A percentile compares a stretch with the other conserved stretches of the same genome.
Evolutionary conservation across 2,113 vertebrate genomes (phyloP).

Genomic region (Cyphomyrus plagiostoma): DNA sequence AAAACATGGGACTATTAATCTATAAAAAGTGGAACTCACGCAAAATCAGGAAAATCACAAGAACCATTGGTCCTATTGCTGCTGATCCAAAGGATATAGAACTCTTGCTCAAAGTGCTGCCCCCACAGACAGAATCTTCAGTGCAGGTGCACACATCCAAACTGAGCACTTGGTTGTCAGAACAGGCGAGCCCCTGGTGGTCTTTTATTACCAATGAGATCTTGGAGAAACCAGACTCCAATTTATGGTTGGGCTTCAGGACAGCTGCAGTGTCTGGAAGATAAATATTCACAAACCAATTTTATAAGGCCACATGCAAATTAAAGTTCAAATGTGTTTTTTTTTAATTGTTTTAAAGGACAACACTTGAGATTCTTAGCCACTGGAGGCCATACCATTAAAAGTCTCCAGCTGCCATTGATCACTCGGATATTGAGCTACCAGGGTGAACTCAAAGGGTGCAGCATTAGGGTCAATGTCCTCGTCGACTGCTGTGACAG

Average conservation of each 20-base stretch:
- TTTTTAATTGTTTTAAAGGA: not conserved
- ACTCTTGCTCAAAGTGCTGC: too few species aligned
- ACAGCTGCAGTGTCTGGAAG: constrained; percentile 52
- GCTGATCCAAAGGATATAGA: not conserved
- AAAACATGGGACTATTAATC: not conserved
- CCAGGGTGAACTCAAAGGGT: constrained; percentile 70
- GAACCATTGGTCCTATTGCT: not conserved
- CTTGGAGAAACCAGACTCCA: constrained; percentile 45
- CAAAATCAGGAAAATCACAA: not conserved
- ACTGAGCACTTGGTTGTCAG: constrained; percentile 48
- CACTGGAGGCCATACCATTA: constrained; percentile 57
- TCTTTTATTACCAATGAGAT: constrained; percentile 50
- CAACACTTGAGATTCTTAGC: not conserved
- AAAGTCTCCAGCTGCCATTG: constrained; percentile 65
- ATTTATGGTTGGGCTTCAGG: constrained; percentile 25
- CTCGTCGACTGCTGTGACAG: constrained; percentile 67
- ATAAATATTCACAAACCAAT: not conserved
- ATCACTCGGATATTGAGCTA: constrained; percentile 59
- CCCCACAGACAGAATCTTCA: not conserved
- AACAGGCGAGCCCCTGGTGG: constrained; percentile 46
- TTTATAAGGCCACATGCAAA: not conserved
- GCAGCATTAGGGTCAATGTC: constrained; percentile 65
- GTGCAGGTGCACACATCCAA: constrained; percentile 56
- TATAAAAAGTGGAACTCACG: not conserved
- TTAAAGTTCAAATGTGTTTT: not conserved